phyloP scores from a whole-genome alignment of 1,140 invertebrate species.

The Orius laevigatus region DNA sequence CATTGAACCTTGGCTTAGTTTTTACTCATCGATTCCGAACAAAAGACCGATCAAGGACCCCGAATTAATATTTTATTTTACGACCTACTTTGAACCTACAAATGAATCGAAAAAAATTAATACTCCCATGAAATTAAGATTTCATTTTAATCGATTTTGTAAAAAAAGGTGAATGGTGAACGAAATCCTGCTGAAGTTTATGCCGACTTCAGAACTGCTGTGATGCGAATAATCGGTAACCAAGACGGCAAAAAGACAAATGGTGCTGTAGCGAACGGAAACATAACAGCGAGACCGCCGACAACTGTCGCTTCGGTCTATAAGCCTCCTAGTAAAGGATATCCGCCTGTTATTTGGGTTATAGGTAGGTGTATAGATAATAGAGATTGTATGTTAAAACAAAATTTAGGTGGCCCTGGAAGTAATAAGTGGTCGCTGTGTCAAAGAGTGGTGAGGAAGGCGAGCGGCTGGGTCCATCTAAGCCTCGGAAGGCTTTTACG shows the following conservation, averaged over 20 bases:
- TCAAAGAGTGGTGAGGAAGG: constrained; percentile 41
- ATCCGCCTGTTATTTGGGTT: constrained; percentile 51
- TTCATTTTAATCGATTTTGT: too few species aligned
- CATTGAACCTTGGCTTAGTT: too few species aligned
- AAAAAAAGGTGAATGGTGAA: constrained; percentile 62
- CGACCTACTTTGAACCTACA: too few species aligned
- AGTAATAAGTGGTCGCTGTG: constrained; percentile 59
- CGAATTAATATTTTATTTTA: too few species aligned
- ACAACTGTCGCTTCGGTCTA: constrained; percentile 17
- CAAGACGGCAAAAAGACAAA: constrained; percentile 12
- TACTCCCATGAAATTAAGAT: too few species aligned
- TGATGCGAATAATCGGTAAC: constrained; percentile 47
- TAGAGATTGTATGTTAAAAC: background rate
- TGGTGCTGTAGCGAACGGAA: constrained; percentile 1
- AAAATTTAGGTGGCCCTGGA: constrained; percentile 48
- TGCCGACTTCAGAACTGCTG: constrained; percentile 54
- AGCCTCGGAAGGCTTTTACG: constrained; percentile 54
- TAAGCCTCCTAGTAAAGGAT: constrained; percentile 24
- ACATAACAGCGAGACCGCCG: constrained; percentile 8
- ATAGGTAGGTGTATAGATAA: constrained; percentile 36
- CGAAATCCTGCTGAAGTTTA: constrained; percentile 66
- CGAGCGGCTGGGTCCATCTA: constrained; percentile 56
- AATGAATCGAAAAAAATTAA: too few species aligned
- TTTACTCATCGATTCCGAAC: too few species aligned
- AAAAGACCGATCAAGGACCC: too few species aligned